Percentiles rank a stretch among this genome's conserved stretches.
Evolutionary conservation across 2,888 invertebrate genomes (phyloP).

Genomic region (Thymelicus lineola): DNA sequence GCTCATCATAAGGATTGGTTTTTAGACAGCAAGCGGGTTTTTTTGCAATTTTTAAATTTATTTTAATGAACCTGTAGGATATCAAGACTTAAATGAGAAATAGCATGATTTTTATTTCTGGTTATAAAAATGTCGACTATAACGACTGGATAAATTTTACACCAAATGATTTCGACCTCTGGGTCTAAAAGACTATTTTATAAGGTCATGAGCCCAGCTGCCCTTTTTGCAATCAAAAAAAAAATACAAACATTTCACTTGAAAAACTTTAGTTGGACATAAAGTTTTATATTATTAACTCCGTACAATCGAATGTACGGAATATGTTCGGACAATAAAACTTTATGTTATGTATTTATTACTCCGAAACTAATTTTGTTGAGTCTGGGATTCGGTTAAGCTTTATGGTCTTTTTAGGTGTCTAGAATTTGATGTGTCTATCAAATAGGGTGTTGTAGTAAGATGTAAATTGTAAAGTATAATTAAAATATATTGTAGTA

Average conservation of each 20-base stretch:
- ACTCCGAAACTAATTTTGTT: constrained; percentile 25
- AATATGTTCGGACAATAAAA: constrained; percentile 23
- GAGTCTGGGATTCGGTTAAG: constrained; percentile 17
- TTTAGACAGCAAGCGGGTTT: too few relatives aligned
- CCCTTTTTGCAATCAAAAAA: not conserved
- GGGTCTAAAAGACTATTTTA: too few relatives aligned
- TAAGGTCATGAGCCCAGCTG: not conserved
- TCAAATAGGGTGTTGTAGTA: not conserved
- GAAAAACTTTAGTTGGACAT: not conserved
- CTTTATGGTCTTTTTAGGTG: constrained; percentile 12
- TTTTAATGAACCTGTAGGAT: too few relatives aligned
- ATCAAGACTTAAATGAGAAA: too few relatives aligned
- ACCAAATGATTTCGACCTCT: too few relatives aligned
- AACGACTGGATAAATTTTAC: too few relatives aligned
- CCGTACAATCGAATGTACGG: constrained; percentile 10
- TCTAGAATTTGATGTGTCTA: constrained; percentile 17
- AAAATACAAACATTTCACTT: not conserved
- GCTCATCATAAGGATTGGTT: too few relatives aligned
- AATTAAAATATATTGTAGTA: not conserved
- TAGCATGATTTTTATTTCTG: too few relatives aligned
- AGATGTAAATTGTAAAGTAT: not conserved
- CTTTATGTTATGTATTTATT: constrained; percentile 19
- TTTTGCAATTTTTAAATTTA: too few relatives aligned
- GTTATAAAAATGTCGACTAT: too few relatives aligned
- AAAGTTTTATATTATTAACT: constrained; percentile 29